A percentile compares a stretch with the other conserved stretches of the same genome.
Evolutionary conservation across 1,140 invertebrate species (phyloP).

Genomic region (Agraylea sexmaculata): DNA sequence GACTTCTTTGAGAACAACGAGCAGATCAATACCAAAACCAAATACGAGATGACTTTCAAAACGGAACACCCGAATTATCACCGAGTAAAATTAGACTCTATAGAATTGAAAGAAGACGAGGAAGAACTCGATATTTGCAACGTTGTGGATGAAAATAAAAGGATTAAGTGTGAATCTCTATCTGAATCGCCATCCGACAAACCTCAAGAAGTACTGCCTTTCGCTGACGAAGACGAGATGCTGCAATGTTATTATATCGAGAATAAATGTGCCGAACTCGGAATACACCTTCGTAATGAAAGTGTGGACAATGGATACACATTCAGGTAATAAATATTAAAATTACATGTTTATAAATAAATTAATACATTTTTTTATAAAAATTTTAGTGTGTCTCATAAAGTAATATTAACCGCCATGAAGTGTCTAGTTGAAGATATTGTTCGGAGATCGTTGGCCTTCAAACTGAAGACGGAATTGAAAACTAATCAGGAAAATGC

Average conservation of each 20-base stretch:
- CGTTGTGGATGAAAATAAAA: slow-evolving; percentile 6
- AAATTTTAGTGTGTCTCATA: slow-evolving; percentile 28
- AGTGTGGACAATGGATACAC: slow-evolving; percentile 32
- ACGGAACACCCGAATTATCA: too few species aligned
- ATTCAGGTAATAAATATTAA: slow-evolving; percentile 25
- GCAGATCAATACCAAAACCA: slow-evolving; percentile 14
- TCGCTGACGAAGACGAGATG: slow-evolving; percentile 26
- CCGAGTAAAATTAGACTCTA: too few species aligned
- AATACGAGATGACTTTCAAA: slow-evolving; percentile 3
- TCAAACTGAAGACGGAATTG: slow-evolving; percentile 18
- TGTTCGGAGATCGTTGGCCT: slow-evolving; percentile 26
- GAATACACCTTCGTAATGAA: slow-evolving; percentile 33
- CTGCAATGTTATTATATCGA: slow-evolving; percentile 31
- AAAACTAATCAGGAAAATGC: neutral
- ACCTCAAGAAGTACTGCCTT: slow-evolving; percentile 29
- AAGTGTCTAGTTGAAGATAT: slow-evolving; percentile 30
- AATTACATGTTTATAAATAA: slow-evolving; percentile 9
- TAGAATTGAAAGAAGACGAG: too few species aligned
- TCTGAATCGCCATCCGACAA: slow-evolving; percentile 16
- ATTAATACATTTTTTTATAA: neutral
- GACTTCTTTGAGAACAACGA: slow-evolving; percentile 13
- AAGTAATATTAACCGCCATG: slow-evolving; percentile 28
- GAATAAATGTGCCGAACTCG: slow-evolving; percentile 30
- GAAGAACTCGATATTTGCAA: slow-evolving; percentile 32
- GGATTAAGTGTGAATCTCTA: slow-evolving; percentile 4